These are phyloP conservation scores for Baryphthengus martii DNA, from an alignment of 2,113 vertebrate species.

Conservation along the genomic window DNA sequence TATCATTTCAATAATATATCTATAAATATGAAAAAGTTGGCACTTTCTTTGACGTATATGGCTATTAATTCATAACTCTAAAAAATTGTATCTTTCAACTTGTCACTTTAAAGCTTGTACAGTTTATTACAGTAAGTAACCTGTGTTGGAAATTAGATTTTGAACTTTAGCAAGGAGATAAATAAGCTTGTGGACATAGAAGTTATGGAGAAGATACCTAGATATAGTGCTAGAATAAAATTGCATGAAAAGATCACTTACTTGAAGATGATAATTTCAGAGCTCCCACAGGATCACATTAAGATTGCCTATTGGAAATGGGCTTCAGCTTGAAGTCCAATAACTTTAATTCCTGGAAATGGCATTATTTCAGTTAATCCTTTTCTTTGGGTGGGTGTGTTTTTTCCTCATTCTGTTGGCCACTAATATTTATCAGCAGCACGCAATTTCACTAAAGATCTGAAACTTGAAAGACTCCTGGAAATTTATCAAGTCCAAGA, in stretches of 20 bases:
- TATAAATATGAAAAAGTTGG: conserved; percentile 90
- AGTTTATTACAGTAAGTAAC: conserved; percentile 82
- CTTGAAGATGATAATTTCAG: conserved; percentile 66
- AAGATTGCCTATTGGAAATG: conserved; percentile 39
- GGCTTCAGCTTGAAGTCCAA: conserved; percentile 50
- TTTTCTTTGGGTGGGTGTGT: neutral
- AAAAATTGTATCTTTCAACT: conserved; percentile 82
- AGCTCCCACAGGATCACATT: conserved; percentile 50
- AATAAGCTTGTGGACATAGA: conserved; percentile 75
- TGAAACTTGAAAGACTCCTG: neutral
- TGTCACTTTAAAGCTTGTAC: conserved; percentile 80
- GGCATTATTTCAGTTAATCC: conserved; percentile 15
- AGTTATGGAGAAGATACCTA: conserved; percentile 70
- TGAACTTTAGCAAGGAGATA: conserved; percentile 81
- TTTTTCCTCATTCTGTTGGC: neutral
- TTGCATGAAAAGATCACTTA: conserved; percentile 67
- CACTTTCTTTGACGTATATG: conserved; percentile 83
- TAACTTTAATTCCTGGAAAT: conserved; percentile 49
- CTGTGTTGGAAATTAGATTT: conserved; percentile 82
- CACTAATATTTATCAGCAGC: neutral
- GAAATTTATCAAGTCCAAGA: neutral
- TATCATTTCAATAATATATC: conserved; percentile 92
- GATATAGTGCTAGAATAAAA: conserved; percentile 68
- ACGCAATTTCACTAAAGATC: neutral
- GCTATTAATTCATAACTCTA: conserved; percentile 83